Evolutionary conservation across 2,797 vertebrate species (phyloP).

Genomic region (Acropternis orthonyx): DNA sequence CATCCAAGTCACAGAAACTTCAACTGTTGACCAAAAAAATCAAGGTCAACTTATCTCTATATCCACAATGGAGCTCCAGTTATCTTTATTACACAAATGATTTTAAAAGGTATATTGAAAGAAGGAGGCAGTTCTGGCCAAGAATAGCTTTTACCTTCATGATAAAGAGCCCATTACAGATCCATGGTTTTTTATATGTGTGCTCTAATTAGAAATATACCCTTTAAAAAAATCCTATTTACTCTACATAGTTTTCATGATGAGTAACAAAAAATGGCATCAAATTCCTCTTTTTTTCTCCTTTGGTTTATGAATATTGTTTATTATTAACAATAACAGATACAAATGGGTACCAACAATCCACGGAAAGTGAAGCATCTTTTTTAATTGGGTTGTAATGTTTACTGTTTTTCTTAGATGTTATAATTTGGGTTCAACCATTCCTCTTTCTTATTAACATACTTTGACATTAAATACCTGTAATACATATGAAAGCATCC

Average conservation of each 20-base stretch:
- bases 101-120: neutral
- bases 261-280: neutral
- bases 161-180: neutral
- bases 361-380: neutral
- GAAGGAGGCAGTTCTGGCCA: neutral
- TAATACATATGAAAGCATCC: neutral
- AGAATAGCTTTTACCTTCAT: neutral
- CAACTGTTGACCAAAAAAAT: neutral
- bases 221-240: neutral
- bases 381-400: neutral
- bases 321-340: neutral
- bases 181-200: neutral
- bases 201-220: neutral
- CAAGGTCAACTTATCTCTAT: neutral
- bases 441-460: neutral
- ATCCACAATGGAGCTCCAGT: neutral
- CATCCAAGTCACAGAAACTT: neutral
- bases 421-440: neutral
- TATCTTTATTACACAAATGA: neutral
- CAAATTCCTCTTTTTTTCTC: neutral
- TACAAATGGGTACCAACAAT: neutral
- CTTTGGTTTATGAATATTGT: neutral
- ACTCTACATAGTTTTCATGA: neutral
- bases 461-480: neutral
- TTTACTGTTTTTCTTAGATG: neutral